phyloP scores from a whole-genome alignment of 2,888 invertebrate genomes.

The Nemoura dubitans region DNA sequence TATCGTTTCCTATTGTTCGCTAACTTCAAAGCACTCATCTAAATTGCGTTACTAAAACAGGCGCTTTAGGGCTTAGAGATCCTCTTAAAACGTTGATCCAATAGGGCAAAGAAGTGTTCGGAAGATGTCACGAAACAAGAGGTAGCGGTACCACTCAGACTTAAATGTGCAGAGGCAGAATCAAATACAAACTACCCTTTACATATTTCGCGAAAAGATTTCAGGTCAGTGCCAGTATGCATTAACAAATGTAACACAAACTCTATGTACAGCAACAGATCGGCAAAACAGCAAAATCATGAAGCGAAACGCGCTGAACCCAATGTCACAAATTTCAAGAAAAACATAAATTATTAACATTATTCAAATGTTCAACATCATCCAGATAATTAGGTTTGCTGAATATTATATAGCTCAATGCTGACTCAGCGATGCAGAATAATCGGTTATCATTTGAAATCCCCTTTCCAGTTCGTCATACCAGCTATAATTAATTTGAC shows the following conservation, averaged over 20 bases:
- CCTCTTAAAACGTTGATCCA: slow-evolving; percentile 7
- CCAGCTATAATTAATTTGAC: slow-evolving; percentile 21
- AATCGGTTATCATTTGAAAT: slow-evolving; percentile 25
- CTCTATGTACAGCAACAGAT: background rate
- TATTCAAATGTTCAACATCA: slow-evolving; percentile 12
- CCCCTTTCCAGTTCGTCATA: slow-evolving; percentile 17
- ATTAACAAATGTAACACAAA: no score
- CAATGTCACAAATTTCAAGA: background rate
- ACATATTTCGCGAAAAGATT: background rate
- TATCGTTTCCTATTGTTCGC: background rate
- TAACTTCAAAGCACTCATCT: slow-evolving; percentile 12
- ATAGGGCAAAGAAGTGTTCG: slow-evolving; percentile 2
- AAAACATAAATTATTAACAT: background rate
- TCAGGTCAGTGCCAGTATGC: background rate
- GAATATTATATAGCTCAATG: slow-evolving; percentile 5
- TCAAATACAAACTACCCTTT: background rate
- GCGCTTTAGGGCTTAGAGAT: background rate
- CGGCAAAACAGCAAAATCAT: slow-evolving; percentile 7
- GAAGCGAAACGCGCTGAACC: background rate
- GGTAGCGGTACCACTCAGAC: background rate
- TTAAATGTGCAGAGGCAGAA: background rate
- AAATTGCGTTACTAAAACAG: slow-evolving; percentile 12
- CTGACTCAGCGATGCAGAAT: slow-evolving; percentile 9
- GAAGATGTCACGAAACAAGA: slow-evolving; percentile 12
- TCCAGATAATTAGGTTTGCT: background rate